Base-by-base conservation (phyloP, 2,797 vertebrate species). In the Lagocephalus sceleratus region DNA sequence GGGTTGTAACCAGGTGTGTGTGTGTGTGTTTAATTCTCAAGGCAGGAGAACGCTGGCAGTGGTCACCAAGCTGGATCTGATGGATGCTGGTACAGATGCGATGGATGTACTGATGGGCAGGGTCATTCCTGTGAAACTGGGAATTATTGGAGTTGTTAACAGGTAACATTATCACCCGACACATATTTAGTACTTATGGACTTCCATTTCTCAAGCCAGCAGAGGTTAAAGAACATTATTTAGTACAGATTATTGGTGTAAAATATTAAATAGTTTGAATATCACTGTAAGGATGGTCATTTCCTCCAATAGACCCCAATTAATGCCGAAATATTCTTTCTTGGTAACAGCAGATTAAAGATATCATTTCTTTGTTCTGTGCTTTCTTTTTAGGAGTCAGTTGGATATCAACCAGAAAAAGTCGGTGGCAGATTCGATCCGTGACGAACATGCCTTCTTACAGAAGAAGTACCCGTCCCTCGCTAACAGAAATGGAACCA, bases 31-130 rank as follows among this genome's bases (percentile, higher is more conserved):
- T 69, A 9, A 71, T 47, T 63, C 11, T 59, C 56, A 42, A 99
- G 97, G 97, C 63, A 93, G 96, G 71, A 94, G 97, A 84, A 99
- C 97, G 0, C 84, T 98, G 50, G 97, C 97, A 50, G 97, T 99
- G 60, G 94, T 99, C 85, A 99, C 97, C 61, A 98, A 99, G 79
- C 88, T 99, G 72, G 96, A 99, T 76, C 92, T 99, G 76, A 99
- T 99, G 97, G 97, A 99, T 74, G 97, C 97, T 16, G 97, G 96
- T 12, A 99, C 97, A n/a, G 97, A 99, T 58, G 96, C 97, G 55
- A 98, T 99, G 96, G 97, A 99, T 64, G 94, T 98, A 11, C 84
- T 99, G 26, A 95, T 96, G 94, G 97, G 97, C 79, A 89, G 95
- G 78, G 97, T 99, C 72, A 98, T 99, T 84, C 96, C 96, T 39